A percentile compares a stretch with the other conserved stretches of the same genome.
phyloP scores from a whole-genome alignment of 2,113 vertebrate species.

The Vulpes ferrilata region DNA sequence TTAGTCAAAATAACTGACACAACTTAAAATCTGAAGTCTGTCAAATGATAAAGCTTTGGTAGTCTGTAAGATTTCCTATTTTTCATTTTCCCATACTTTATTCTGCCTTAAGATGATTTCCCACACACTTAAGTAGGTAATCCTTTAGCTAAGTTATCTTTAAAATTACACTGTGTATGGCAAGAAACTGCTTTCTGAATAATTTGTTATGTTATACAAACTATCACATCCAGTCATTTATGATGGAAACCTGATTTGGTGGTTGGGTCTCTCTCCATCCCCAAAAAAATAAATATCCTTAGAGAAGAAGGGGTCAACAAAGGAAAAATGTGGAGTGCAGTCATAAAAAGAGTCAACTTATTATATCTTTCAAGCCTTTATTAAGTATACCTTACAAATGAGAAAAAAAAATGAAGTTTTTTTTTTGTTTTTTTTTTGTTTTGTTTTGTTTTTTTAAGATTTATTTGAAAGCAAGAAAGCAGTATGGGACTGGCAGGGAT shows the following conservation, averaged over 20 bases:
- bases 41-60: neutral
- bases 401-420: neutral
- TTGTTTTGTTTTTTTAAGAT: neutral
- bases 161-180: neutral
- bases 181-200: conserved; percentile 17
- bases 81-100: conserved; percentile 21
- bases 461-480: neutral
- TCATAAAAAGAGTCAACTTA: neutral
- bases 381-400: neutral
- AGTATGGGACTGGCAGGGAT: neutral
- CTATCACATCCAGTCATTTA: neutral
- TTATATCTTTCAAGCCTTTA: neutral
- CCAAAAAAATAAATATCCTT: conserved; percentile 16
- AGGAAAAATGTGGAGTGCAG: neutral
- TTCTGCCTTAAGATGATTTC: conserved; percentile 24
- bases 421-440: too few species aligned
- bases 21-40: conserved; percentile 47
- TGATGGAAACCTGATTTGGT: neutral
- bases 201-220: neutral
- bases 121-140: neutral
- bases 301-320: neutral
- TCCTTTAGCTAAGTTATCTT: conserved; percentile 41
- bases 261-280: neutral
- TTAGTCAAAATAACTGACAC: neutral
- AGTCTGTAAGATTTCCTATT: conserved; percentile 17